Evolutionary conservation across 2,113 vertebrate genomes (phyloP).

Genomic region (Chloebia gouldiae): DNA sequence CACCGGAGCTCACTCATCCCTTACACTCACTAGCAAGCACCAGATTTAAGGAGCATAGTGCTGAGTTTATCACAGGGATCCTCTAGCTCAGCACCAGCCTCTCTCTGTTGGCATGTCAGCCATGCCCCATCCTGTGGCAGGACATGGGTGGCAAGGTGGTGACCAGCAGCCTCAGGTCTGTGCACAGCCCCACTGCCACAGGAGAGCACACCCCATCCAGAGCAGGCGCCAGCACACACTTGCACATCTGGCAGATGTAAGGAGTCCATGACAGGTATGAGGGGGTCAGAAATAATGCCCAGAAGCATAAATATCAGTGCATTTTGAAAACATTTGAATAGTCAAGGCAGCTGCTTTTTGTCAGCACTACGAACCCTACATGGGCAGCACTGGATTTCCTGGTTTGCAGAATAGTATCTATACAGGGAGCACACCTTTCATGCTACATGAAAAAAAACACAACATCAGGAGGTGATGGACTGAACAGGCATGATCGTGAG

Average conservation of each 20-base stretch:
- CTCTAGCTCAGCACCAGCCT: fast-evolving
- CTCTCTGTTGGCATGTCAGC: background rate
- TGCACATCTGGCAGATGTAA: fast-evolving
- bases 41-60: fast-evolving
- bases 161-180: background rate
- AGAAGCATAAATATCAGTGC: background rate
- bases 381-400: background rate
- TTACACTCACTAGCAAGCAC: background rate
- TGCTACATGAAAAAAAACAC: background rate
- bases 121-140: fast-evolving
- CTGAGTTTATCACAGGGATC: background rate
- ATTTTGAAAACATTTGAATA: background rate
- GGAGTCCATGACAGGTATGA: fast-evolving
- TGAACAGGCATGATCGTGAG: fast-evolving
- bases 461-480: too few species aligned
- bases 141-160: fast-evolving
- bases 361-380: background rate
- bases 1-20: background rate
- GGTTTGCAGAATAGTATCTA: background rate
- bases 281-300: background rate
- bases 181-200: background rate
- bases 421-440: background rate
- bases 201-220: background rate
- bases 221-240: background rate
- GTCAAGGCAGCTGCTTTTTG: background rate